phyloP scores from a whole-genome alignment of 2,888 invertebrate genomes.

The Rotaria magnacalcarata region DNA sequence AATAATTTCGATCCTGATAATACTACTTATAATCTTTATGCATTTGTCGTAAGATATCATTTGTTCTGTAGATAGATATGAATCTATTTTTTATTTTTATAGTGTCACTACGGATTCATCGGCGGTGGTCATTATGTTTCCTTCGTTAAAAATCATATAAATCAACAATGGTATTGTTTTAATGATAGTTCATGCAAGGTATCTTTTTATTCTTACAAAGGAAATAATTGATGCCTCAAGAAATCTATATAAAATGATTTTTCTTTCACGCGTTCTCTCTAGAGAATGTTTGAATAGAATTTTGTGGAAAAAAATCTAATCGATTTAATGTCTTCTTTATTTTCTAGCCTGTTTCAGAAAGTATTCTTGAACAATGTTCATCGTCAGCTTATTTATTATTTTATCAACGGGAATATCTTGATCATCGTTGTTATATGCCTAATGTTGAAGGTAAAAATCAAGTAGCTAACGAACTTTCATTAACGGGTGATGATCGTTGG shows the following conservation, averaged over 20 bases:
- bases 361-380: slow-evolving; percentile 10
- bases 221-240: too few relatives aligned
- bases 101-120: slow-evolving; percentile 23
- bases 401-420: not conserved
- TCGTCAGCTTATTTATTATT: slow-evolving; percentile 16
- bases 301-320: too few relatives aligned
- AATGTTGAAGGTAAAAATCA: slow-evolving; percentile 24
- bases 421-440: slow-evolving; percentile 27
- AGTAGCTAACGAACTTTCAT: not conserved
- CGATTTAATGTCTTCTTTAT: not conserved
- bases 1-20: slow-evolving; percentile 33
- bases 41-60: not conserved
- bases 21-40: slow-evolving; percentile 29
- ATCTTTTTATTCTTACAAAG: not conserved
- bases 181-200: slow-evolving; percentile 19
- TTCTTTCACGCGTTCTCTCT: too few relatives aligned
- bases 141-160: slow-evolving; percentile 8
- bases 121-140: slow-evolving; percentile 52
- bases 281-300: too few relatives aligned
- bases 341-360: not conserved
- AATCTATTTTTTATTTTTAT: not conserved
- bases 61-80: not conserved
- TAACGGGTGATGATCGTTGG: not conserved
- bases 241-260: too few relatives aligned
- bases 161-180: slow-evolving; percentile 32